Base-by-base conservation (phyloP, 2,113 vertebrate species). In the Phycodurus eques region DNA sequence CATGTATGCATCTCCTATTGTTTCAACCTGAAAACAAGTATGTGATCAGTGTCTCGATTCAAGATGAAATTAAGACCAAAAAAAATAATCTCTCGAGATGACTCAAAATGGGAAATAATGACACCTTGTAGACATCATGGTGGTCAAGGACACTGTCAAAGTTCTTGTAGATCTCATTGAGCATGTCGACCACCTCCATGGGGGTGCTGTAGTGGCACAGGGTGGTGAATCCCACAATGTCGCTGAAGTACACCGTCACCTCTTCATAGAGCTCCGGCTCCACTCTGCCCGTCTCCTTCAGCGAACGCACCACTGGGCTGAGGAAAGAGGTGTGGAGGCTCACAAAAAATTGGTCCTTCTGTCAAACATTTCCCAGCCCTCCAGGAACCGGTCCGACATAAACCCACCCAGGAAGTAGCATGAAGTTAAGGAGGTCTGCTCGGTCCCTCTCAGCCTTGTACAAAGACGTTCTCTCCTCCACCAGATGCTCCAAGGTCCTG, bases 161-260 rank as follows among this genome's bases (percentile, higher is more conserved):
- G 85, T 94, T 96, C 90, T 96, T 97, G 88, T 99, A 99, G 92
- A 99, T 94, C 81, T 98, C 93, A 0, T 99, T 99, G 47, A 99
- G 94, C 96, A 99, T 98, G 92, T 98, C 95, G 43, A 99, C 96
- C 88, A 99, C 97, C 86, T 99, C 96, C 94, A 99, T 99, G 76
- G 98, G 98, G 0, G 96, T 96, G 91, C 98, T 99, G 91, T 98
- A 96, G 87, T 95, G 96, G 92, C 97, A 99, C 71, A 99, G 92
- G 0, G 96, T 99, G 56, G 98, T 99, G 91, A 99, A 99, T 33
- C 96, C 95, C 67, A 99, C 97, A 27, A 99, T 99, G 86, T 99
- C 98, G 56, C 98, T 99, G 91, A 99, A 99, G 81, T 99, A 99
- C 78, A 99, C 93, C 15, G 95, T 98, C 72, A 99, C 98, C 89